Conservation (phyloP, 2,888 invertebrate species). For the Drosophila mimica region DNA sequence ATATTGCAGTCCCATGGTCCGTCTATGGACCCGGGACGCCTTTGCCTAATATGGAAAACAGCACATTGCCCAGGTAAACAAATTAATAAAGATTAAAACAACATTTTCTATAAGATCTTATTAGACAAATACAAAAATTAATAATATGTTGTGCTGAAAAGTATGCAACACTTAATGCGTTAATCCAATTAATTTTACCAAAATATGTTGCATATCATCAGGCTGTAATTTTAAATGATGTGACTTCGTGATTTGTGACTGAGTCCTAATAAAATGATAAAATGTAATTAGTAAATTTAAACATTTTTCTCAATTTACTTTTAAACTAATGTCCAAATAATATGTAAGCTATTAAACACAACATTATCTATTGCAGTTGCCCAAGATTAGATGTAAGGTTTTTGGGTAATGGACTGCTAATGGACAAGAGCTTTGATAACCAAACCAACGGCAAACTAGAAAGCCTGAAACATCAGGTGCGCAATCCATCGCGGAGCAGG, state of each 20-base stretch:
- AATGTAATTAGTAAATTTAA: not conserved
- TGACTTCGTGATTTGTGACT: not conserved
- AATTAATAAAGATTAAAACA: not conserved
- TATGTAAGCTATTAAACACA: not conserved
- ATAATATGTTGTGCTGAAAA: not conserved
- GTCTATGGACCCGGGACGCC: constrained; percentile 83
- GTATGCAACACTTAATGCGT: no score
- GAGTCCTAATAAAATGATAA: not conserved
- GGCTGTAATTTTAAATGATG: not conserved
- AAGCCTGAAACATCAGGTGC: constrained; percentile 40
- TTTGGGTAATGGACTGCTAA: constrained; percentile 69
- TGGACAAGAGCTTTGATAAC: constrained; percentile 62
- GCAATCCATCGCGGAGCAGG: constrained; percentile 42
- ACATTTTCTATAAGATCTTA: not conserved
- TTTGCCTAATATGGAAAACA: constrained; percentile 83
- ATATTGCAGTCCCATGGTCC: constrained; percentile 84
- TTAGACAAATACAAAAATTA: not conserved
- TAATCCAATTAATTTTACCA: accelerated
- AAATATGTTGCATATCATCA: constrained; percentile 31
- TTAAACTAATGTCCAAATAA: not conserved
- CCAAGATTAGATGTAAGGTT: constrained; percentile 83
- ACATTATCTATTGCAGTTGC: constrained; percentile 61
- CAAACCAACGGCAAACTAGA: constrained; percentile 26
- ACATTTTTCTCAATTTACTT: not conserved
- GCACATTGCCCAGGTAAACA: constrained; percentile 83